Conservation (phyloP, 64 coral and sea anemone species). For the Porites lutea region DNA sequence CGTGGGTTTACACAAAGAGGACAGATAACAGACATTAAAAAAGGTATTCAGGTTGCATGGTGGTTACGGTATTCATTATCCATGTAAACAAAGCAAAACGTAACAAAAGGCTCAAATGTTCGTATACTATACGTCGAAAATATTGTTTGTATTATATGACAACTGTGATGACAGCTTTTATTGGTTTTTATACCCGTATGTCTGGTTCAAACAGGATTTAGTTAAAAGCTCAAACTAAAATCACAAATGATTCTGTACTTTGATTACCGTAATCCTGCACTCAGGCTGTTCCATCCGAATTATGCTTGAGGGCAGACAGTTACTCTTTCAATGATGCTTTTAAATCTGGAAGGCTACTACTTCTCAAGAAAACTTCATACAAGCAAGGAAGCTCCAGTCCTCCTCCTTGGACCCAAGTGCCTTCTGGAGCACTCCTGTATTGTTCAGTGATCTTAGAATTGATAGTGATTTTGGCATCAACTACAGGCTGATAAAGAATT, state of each 20-base stretch:
- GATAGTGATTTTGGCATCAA: slow-evolving; percentile 8
- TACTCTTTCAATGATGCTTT: slow-evolving; percentile 24
- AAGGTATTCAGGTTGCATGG: neutral
- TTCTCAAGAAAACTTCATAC: neutral
- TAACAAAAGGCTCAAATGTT: too few relatives aligned
- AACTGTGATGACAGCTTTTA: neutral
- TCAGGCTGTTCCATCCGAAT: slow-evolving; percentile 10
- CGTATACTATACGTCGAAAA: too few relatives aligned
- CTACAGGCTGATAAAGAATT: slow-evolving; percentile 28
- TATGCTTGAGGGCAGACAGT: slow-evolving; percentile 21
- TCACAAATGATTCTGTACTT: slow-evolving; percentile 26
- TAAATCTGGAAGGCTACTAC: slow-evolving; percentile 29
- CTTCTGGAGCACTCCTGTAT: slow-evolving; percentile 35
- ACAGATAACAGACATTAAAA: slow-evolving; percentile 24
- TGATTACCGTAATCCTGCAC: slow-evolving; percentile 3
- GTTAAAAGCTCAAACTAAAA: slow-evolving; percentile 27
- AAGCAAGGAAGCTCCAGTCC: slow-evolving; percentile 19
- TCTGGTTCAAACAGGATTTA: slow-evolving; percentile 26
- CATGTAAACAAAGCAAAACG: too few relatives aligned
- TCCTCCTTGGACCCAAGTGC: slow-evolving; percentile 37
- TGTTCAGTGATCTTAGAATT: slow-evolving; percentile 19
- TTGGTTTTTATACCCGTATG: neutral
- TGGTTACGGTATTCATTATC: too few relatives aligned
- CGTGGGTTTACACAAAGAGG: neutral
- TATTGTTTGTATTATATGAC: too few relatives aligned